Conservation (phyloP, 2,113 vertebrate species). For the Acanthochromis polyacanthus region DNA sequence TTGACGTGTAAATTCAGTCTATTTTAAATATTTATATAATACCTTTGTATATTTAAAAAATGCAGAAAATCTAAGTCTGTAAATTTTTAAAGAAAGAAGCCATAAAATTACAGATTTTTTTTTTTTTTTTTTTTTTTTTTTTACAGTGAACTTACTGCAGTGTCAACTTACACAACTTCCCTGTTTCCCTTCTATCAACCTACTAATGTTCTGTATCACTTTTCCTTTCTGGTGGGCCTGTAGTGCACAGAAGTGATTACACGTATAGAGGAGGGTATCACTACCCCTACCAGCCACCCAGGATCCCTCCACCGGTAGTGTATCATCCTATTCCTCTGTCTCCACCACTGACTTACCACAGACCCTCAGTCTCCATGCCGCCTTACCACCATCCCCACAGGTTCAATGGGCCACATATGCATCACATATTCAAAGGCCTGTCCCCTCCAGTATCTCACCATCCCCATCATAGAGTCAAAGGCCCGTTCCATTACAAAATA, state of each 20-base stretch:
- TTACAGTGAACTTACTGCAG: slow-evolving; percentile 7
- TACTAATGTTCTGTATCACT: slow-evolving; percentile 79
- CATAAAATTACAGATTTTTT: too few relatives aligned
- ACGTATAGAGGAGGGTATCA: slow-evolving; percentile 84
- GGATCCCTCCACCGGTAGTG: slow-evolving; percentile 72
- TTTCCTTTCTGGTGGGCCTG: slow-evolving; percentile 79
- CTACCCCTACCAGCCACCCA: slow-evolving; percentile 75
- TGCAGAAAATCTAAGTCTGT: too few relatives aligned
- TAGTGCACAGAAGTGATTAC: slow-evolving; percentile 84
- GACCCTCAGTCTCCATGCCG: slow-evolving; percentile 55
- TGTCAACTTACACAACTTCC: slow-evolving; percentile 51
- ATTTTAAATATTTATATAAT: too few relatives aligned
- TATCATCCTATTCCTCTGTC: slow-evolving; percentile 68
- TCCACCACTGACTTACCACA: slow-evolving; percentile 74
- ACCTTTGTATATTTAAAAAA: too few relatives aligned
- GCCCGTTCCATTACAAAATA: slow-evolving; percentile 47
- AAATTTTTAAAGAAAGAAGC: too few relatives aligned
- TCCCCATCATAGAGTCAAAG: slow-evolving; percentile 55
- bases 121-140: too few relatives aligned
- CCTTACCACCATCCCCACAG: slow-evolving; percentile 68
- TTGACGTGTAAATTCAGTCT: too few relatives aligned
- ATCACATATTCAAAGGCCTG: slow-evolving; percentile 63
- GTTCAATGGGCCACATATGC: slow-evolving; percentile 65
- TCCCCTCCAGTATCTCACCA: slow-evolving; percentile 63
- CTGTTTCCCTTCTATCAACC: slow-evolving; percentile 53